These are phyloP conservation scores for Siniperca undulata DNA, from an alignment of 2,797 vertebrate species.

Conservation along the genomic window DNA sequence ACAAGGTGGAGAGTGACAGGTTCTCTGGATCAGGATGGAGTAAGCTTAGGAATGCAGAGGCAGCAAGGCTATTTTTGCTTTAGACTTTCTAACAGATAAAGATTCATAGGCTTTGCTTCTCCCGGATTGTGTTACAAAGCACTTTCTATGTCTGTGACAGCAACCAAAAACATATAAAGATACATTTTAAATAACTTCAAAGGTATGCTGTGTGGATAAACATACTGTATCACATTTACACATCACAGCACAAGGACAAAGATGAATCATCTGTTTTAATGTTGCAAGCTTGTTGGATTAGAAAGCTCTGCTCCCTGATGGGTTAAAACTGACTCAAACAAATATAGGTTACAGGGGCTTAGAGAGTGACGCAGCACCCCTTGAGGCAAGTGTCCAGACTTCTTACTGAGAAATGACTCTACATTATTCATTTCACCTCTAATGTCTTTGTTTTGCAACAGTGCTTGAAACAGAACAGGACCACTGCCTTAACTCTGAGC, in stretches of 20 bases:
- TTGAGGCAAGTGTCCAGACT: slow-evolving; percentile 70
- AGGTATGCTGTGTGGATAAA: slow-evolving; percentile 30
- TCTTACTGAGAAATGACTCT: slow-evolving; percentile 65
- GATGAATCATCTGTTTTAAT: slow-evolving; percentile 56
- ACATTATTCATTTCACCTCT: slow-evolving; percentile 75
- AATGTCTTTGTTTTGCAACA: slow-evolving; percentile 69
- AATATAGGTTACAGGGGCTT: slow-evolving; percentile 67
- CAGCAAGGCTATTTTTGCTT: slow-evolving; percentile 66
- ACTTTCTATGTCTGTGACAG: slow-evolving; percentile 38
- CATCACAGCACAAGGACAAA: slow-evolving; percentile 49
- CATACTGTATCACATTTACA: slow-evolving; percentile 47
- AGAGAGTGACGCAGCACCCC: slow-evolving; percentile 60
- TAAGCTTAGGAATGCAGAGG: slow-evolving; percentile 57
- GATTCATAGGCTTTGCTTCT: slow-evolving; percentile 25
- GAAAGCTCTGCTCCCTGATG: slow-evolving; percentile 48
- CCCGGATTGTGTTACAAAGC: slow-evolving; percentile 37
- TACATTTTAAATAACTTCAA: slow-evolving; percentile 43
- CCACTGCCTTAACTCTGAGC: slow-evolving; percentile 25
- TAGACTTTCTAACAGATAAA: slow-evolving; percentile 49
- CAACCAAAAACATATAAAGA: slow-evolving; percentile 38
- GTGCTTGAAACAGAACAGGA: slow-evolving; percentile 51
- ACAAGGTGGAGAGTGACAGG: slow-evolving; percentile 74
- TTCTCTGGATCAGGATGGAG: slow-evolving; percentile 66
- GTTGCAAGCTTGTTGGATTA: slow-evolving; percentile 44
- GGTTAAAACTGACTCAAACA: slow-evolving; percentile 63